These are phyloP conservation scores for Pristiophorus japonicus DNA, from an alignment of 2,113 vertebrate species.

Conservation along the genomic window DNA sequence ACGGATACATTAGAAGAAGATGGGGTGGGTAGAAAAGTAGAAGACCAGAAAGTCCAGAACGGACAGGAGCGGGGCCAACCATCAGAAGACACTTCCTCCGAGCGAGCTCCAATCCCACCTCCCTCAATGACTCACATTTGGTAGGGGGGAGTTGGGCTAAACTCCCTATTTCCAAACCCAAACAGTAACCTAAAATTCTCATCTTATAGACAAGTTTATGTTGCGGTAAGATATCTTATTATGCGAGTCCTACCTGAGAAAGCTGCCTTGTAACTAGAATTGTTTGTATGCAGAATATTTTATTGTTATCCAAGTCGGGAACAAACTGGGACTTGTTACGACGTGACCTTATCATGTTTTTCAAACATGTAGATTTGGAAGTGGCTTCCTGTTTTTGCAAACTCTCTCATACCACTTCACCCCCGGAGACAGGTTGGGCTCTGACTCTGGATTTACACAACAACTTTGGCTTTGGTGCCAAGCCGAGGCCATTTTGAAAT, in stretches of 20 bases:
- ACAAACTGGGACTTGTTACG: neutral
- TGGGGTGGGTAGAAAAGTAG: neutral
- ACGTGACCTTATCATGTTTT: neutral
- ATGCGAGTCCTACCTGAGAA: neutral
- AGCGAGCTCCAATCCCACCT: neutral
- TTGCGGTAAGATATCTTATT: neutral
- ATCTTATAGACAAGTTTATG: neutral
- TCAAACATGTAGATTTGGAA: neutral
- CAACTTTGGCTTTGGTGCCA: neutral
- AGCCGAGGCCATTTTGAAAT: neutral
- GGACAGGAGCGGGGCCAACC: neutral
- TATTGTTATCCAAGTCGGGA: neutral
- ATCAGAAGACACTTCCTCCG: neutral
- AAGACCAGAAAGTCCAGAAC: neutral
- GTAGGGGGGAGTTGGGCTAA: neutral
- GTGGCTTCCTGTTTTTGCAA: conserved; percentile 6
- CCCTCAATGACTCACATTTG: neutral
- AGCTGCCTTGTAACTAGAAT: neutral
- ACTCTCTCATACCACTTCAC: neutral
- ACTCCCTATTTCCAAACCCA: neutral
- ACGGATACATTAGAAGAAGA: neutral
- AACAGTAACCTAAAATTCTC: neutral
- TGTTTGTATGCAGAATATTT: neutral
- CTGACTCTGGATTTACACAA: neutral
- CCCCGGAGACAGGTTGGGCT: neutral